Conservation (phyloP, 2,113 vertebrate genomes). For the Rhinoderma darwinii region DNA sequence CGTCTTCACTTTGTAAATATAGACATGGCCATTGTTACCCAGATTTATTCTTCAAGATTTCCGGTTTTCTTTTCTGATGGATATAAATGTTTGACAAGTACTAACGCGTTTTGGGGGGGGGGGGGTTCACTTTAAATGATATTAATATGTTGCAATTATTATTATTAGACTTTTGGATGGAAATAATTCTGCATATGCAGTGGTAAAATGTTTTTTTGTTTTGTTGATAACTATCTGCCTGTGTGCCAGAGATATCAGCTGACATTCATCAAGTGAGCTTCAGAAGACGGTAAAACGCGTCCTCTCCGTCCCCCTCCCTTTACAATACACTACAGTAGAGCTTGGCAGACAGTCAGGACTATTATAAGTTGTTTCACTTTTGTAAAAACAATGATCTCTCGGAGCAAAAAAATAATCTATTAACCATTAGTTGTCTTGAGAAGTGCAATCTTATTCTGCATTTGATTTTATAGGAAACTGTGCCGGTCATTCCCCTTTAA, state of each 20-base stretch:
- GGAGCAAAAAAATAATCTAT: not conserved
- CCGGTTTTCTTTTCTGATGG: not conserved
- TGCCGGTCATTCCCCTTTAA: not conserved
- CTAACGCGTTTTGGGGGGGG: not conserved
- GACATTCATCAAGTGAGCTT: constrained; percentile 24
- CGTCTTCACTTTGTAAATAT: constrained; percentile 26
- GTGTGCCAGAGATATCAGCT: constrained; percentile 11
- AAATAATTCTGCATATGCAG: not conserved
- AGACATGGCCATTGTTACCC: not conserved
- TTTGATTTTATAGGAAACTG: not conserved
- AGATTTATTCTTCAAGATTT: not conserved
- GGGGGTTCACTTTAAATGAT: not conserved
- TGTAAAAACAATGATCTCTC: constrained; percentile 14
- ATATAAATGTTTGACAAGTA: not conserved
- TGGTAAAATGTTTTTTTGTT: not conserved
- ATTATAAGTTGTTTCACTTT: constrained; percentile 17
- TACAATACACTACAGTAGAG: constrained; percentile 5
- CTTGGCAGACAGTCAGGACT: not conserved
- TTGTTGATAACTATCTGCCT: not conserved
- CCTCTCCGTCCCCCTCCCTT: not conserved
- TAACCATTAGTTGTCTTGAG: not conserved
- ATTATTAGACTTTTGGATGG: not conserved
- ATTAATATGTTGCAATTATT: not conserved
- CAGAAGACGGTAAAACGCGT: not conserved
- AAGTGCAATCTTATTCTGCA: not conserved